Percentiles rank a stretch among this genome's conserved stretches.
These are phyloP conservation scores for Eilema griseolum DNA, from an alignment of 2,888 invertebrate species.

Conservation along the genomic window DNA sequence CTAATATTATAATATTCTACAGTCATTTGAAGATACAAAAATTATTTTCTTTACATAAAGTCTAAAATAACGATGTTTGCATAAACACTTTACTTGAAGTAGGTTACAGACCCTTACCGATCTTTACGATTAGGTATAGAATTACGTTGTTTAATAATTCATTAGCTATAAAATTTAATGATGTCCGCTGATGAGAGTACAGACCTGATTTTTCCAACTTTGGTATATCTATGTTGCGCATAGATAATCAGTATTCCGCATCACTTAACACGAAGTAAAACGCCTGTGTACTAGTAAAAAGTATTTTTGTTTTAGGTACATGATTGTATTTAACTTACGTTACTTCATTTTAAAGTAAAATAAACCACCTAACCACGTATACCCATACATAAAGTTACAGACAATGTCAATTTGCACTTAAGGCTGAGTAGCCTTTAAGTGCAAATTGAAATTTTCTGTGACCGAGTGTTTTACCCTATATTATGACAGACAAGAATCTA, in stretches of 20 bases:
- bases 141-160: constrained; percentile 8
- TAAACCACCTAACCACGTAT: constrained; percentile 1
- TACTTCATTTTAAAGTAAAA: not conserved
- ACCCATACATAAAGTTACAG: not conserved
- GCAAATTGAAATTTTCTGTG: constrained; percentile 7
- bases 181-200: too few relatives aligned
- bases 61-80: too few relatives aligned
- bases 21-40: too few relatives aligned
- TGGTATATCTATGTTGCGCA: too few relatives aligned
- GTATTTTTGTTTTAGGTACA: not conserved
- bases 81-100: too few relatives aligned
- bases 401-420: constrained; percentile 1
- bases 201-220: too few relatives aligned
- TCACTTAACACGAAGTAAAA: not conserved
- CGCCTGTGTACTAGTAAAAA: not conserved
- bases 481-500: constrained; percentile 19
- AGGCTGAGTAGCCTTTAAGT: constrained; percentile 4
- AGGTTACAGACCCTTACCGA: too few relatives aligned
- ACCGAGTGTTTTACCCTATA: constrained; percentile 1
- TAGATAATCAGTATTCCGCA: not conserved
- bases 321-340: not conserved
- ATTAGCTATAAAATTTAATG: not conserved
- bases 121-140: constrained; percentile 23
- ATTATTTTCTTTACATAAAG: too few relatives aligned
- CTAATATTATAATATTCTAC: too few relatives aligned